Base-by-base conservation (phyloP, 2,113 vertebrate species). In the Vireo altiloquus region DNA sequence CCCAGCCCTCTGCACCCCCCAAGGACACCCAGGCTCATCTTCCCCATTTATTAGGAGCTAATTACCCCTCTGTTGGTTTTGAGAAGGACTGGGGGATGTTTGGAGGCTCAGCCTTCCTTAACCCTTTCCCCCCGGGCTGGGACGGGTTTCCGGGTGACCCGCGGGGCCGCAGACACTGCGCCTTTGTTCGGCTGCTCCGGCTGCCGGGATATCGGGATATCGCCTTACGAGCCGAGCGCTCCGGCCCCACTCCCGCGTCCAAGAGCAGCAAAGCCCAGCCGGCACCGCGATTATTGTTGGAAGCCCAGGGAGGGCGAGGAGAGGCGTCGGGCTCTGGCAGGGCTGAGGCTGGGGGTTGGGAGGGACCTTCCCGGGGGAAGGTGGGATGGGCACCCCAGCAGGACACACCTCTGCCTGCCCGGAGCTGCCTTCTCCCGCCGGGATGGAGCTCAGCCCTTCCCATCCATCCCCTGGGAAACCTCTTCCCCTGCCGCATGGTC, bases 211-310 rank as follows among this genome's bases (percentile, higher is more conserved):
- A 39, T 47, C 23, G 63, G 54, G 78, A 87, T 70, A 95, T 95
- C 96, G 16, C 95, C 91, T 97, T 96, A 82, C 95, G 88, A 64
- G 90, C 20, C 52, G 14, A 81, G 35, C 10, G 54, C 91, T 87
- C 86, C 86, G 79, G 92, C 94, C 92, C 91, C 87, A 5, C 44
- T 94, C 71, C 89, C 7, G 52, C 60, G 6, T 78, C 94, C 94
- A 89, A 93, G 76, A 96, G 96, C 93, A 94, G 96, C 96, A 95
- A 57, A 96, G 77, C 90, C 80, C 92, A 33, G 83, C 95, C 87
- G 90, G 92, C 95, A 60, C 21, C 10, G 4, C 89, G 80, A 54
- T 86, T 90, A 23, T 79, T 79, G 30, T 56, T 93, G 94, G 84
- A 91, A 96, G 84, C 40, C 57, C 69, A 1, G 63, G 87, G 46